Evolutionary conservation across 2,888 invertebrate genomes (phyloP).

Genomic region (Tetranychus piercei): DNA sequence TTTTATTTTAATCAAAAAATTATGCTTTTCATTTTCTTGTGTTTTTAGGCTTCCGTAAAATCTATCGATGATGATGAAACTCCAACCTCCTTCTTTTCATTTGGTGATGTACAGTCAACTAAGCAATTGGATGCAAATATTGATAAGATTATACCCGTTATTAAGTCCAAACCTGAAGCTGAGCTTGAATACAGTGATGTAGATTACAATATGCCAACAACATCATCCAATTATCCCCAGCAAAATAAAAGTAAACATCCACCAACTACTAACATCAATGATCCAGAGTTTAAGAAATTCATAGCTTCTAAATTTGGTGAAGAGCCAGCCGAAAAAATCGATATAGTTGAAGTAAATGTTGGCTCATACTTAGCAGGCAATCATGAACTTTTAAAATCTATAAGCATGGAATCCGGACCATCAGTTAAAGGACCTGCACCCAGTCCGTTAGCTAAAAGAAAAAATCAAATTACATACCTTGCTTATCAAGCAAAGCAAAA

Average conservation of each 20-base stretch:
- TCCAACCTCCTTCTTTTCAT: constrained; percentile 14
- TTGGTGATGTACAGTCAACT: constrained; percentile 10
- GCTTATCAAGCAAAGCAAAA: constrained; percentile 83
- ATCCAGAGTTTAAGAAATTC: constrained; percentile 17
- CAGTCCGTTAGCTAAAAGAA: constrained; percentile 46
- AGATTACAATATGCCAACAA: background rate
- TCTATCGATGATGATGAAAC: constrained; percentile 14
- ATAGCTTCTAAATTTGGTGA: constrained; percentile 22
- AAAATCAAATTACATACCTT: constrained; percentile 89
- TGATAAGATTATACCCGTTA: background rate
- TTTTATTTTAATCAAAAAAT: background rate
- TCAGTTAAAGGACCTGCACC: constrained; percentile 32
- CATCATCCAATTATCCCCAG: background rate
- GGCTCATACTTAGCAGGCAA: constrained; percentile 23
- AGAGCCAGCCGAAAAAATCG: constrained; percentile 20
- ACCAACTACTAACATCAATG: constrained; percentile 6
- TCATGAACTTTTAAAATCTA: constrained; percentile 24
- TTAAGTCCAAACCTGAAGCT: constrained; percentile 13
- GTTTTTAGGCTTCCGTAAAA: constrained; percentile 7
- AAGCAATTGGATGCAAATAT: background rate
- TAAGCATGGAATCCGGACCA: constrained; percentile 21
- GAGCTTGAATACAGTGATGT: background rate
- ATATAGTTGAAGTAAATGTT: constrained; percentile 25
- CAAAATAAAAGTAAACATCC: background rate
- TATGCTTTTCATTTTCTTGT: constrained; percentile 11